phyloP scores from a whole-genome alignment of 2,888 invertebrate species.

The Yponomeuta evonymella region DNA sequence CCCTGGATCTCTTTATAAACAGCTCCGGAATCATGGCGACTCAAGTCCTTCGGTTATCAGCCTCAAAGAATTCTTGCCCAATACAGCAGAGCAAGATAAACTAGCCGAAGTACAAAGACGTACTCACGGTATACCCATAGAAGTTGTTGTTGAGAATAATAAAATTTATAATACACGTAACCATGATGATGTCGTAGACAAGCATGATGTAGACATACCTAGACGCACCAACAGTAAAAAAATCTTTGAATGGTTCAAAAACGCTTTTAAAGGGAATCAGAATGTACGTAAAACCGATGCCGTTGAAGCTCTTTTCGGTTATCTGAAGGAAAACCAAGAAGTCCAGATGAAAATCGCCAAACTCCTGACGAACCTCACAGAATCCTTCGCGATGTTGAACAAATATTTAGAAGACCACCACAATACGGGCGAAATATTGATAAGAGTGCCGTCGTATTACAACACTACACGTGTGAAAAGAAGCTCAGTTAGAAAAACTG shows the following conservation, averaged over 20 bases:
- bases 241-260: neutral
- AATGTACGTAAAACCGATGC: neutral
- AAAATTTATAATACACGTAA: neutral
- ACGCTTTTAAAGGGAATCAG: neutral
- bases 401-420: neutral
- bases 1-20: too few relatives aligned
- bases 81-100: too few relatives aligned
- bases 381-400: neutral
- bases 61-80: too few relatives aligned
- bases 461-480: neutral
- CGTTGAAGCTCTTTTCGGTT: neutral
- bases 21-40: too few relatives aligned
- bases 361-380: neutral
- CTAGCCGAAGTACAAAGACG: too few relatives aligned
- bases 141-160: too few relatives aligned
- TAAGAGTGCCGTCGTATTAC: neutral
- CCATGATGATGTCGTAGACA: neutral
- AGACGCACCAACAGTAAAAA: neutral
- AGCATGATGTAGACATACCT: neutral
- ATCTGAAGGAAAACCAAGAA: neutral
- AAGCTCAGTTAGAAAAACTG: neutral
- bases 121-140: too few relatives aligned
- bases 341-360: neutral
- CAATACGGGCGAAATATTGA: neutral
- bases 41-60: too few relatives aligned